Base-by-base conservation (phyloP, 2,888 invertebrate genomes). In the Troglohyphantes excavatus region DNA sequence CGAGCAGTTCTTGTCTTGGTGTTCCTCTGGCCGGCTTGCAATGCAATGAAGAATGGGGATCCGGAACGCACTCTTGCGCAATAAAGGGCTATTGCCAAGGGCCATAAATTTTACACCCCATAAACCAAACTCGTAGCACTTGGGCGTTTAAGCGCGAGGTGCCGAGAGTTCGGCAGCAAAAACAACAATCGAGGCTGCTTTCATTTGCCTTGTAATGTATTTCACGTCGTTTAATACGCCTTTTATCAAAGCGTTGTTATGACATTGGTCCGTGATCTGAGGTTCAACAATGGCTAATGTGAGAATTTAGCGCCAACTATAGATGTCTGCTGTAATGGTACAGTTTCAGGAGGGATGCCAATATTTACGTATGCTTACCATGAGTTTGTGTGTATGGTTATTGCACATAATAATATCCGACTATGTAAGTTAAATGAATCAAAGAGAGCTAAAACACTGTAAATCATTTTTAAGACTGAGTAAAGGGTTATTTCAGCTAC, bases 61-160 rank as follows among this genome's bases (percentile, higher is more conserved):
- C n/a, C n/a, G n/a, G n/a, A n/a, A n/a, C n/a, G 29, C 59, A 78
- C 27, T 78, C 68, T 76, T 33, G 39, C 68, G 85, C 33, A 68
- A 85, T 68, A 68, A 78, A 82, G 65, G 75, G 68, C 68, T 68
- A 85, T 85, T 85, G 85, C 27, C 19, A 46, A 68, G 27, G 29
- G 68, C 78, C 68, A 72, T 86, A 86, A 86, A 79, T 86, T 79
- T 86, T 86, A 61, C 70, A 63, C 86, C 27, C 86, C 86, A 86
- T 86, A 78, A 86, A 86, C 70, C 79, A 9, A 63, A 67, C 68
- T 85, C 68, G 68, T 59, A 78, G 39, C 76, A 78, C 59, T 70
- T n/a, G 39, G 67, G 27, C 67, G 65, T 53, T 84, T 85, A 76
- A 68, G 67, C 33, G 73, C 33, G n/a, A 59, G 23, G 46, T 67